Evolutionary conservation across 2,113 vertebrate species (phyloP), one percentile per base, ranked within the genome.

Genomic region (Psephotus haematonotus): DNA sequence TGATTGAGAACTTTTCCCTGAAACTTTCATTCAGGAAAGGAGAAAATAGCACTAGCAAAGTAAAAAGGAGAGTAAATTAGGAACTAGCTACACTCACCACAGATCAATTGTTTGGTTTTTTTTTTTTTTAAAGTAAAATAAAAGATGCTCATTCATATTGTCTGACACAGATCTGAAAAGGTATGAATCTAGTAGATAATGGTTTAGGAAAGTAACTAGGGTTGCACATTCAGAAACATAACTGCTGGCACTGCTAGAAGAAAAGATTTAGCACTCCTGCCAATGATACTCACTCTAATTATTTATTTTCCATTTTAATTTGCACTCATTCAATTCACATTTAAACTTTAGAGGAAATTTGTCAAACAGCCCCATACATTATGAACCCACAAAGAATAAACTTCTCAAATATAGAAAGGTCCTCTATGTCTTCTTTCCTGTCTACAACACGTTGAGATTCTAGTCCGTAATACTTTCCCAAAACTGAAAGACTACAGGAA

Each of bases 341-440:
- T 74, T 44, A 57, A 7, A 39, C 71, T 75, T 63, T 23, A 39
- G 12, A 78, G 20, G 3, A 86, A 47, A 33, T 63, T 78, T 57
- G 15, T 17, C 20, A 35, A 57, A 70, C 5, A 43, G 2, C 0
- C 6, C 9, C 8, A 8, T 68, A 17, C 4, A 62, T 23, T 9
- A 68, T 3, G 19, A 8, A 27, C n/a, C 5, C 25, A 17, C 25
- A 71, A 82, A 75, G 9, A 55, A 60, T 46, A 60, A 60, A 50
- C 9, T 59, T 81, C 28, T 65, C 17, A 82, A 78, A 46, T 27
- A 37, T 19, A 60, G 5, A 31, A 59, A 55, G 5, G 6, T 4
- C 16, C 3, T 68, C 8, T 27, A 11, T 25, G 5, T 0, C 39
- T 7, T 24, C 33, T 37, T 33, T 70, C 13, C 13, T 69, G 7